Conservation (phyloP, 2,113 vertebrate genomes). For the Callorhinus ursinus region DNA sequence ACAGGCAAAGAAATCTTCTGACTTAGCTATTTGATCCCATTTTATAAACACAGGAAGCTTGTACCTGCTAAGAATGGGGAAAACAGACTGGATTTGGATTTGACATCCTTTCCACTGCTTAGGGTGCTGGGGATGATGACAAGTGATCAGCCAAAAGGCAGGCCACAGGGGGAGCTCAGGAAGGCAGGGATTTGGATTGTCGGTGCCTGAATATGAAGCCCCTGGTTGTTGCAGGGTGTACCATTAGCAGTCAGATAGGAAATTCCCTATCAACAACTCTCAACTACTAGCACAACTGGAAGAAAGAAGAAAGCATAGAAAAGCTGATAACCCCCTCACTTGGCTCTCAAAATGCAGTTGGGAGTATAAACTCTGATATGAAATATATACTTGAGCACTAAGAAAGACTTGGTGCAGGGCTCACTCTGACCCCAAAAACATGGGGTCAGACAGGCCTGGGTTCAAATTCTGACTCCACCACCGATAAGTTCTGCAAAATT, state of each 20-base stretch:
- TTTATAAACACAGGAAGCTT: conserved; percentile 11
- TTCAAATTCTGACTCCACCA: not conserved
- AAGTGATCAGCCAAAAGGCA: conserved; percentile 13
- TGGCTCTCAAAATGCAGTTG: not conserved
- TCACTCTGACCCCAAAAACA: not conserved
- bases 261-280: conserved; percentile 34
- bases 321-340: not conserved
- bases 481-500: not conserved
- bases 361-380: conserved; percentile 19
- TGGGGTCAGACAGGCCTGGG: not conserved
- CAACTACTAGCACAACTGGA: conserved; percentile 32
- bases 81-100: conserved; percentile 8
- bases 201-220: not conserved
- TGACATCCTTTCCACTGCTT: not conserved
- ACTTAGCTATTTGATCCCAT: not conserved
- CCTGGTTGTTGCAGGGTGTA: not conserved
- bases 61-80: not conserved
- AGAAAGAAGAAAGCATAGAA: not conserved
- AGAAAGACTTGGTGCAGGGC: not conserved
- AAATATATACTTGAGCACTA: not conserved
- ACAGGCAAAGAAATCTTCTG: not conserved
- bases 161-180: not conserved
- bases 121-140: not conserved
- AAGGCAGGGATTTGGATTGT: not conserved
- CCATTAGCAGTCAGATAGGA: not conserved